Evolutionary conservation across 2,888 invertebrate species (phyloP).

Genomic region (Buathra laborator): DNA sequence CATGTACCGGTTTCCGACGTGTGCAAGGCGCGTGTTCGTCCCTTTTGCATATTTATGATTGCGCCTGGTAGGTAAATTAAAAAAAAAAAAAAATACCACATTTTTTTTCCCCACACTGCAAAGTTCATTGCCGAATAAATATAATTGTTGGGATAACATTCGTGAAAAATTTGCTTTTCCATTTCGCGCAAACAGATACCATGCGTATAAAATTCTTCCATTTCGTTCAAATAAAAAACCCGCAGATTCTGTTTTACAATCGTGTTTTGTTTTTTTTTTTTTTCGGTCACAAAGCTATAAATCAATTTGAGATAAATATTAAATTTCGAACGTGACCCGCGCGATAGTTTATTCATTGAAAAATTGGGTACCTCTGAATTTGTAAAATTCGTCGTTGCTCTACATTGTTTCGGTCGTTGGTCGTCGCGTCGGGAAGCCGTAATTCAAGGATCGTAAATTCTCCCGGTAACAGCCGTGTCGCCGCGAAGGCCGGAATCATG

Average conservation of each 20-base stretch:
- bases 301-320: background rate
- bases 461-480: slow-evolving; percentile 23
- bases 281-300: background rate
- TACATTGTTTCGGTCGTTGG: background rate
- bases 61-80: background rate
- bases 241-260: background rate
- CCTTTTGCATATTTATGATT: slow-evolving; percentile 31
- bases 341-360: background rate
- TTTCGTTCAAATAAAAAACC: background rate
- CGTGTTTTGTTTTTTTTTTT: background rate
- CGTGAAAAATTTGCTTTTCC: slow-evolving; percentile 8
- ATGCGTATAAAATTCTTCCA: background rate
- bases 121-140: slow-evolving; percentile 23
- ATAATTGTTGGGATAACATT: slow-evolving; percentile 12
- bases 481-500: slow-evolving; percentile 50
- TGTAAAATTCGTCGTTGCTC: background rate
- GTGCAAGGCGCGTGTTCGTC: background rate
- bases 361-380: background rate
- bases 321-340: background rate
- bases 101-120: slow-evolving; percentile 9
- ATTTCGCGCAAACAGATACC: background rate
- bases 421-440: slow-evolving; percentile 20
- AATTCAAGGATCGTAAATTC: slow-evolving; percentile 59
- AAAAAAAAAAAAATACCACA: background rate
- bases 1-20: background rate